Percentiles rank a stretch among this genome's conserved stretches.
phyloP scores from a whole-genome alignment of 1,140 invertebrate species.

The Drosophila chauvacae region DNA sequence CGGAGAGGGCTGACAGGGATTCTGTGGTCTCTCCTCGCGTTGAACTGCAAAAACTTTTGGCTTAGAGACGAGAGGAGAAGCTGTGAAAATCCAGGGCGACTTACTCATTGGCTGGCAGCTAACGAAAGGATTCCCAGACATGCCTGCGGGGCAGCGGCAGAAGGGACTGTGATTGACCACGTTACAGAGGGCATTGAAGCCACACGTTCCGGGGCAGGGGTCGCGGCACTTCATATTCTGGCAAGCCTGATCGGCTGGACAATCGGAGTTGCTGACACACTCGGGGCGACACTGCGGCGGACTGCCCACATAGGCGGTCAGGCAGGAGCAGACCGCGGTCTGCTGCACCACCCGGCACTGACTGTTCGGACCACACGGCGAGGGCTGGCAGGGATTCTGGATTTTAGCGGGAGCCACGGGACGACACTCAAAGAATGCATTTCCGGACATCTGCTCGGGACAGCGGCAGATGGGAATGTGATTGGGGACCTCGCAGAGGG shows the following conservation, averaged over 20 bases:
- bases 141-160: constrained; percentile 87
- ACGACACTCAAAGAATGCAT: constrained; percentile 86
- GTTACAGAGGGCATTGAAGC: constrained; percentile 87
- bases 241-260: constrained; percentile 89
- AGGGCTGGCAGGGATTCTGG: constrained; percentile 88
- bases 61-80: neutral
- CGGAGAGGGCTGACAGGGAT: constrained; percentile 89
- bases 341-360: constrained; percentile 89
- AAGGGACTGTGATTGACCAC: constrained; percentile 88
- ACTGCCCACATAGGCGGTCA: constrained; percentile 89
- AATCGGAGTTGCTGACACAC: constrained; percentile 91
- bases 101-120: constrained; percentile 86
- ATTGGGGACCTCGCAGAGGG: constrained; percentile 90
- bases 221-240: constrained; percentile 92
- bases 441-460: constrained; percentile 89
- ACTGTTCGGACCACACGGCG: constrained; percentile 92
- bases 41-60: constrained; percentile 78
- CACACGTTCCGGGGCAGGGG: constrained; percentile 92
- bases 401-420: constrained; percentile 80
- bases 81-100: constrained; percentile 82
- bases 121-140: constrained; percentile 88
- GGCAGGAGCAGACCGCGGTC: constrained; percentile 91
- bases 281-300: constrained; percentile 91
- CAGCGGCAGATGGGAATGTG: constrained; percentile 92
- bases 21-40: constrained; percentile 81